These are phyloP conservation scores for Lutraria lutraria DNA, from an alignment of 2,888 invertebrate genomes.

Conservation along the genomic window DNA sequence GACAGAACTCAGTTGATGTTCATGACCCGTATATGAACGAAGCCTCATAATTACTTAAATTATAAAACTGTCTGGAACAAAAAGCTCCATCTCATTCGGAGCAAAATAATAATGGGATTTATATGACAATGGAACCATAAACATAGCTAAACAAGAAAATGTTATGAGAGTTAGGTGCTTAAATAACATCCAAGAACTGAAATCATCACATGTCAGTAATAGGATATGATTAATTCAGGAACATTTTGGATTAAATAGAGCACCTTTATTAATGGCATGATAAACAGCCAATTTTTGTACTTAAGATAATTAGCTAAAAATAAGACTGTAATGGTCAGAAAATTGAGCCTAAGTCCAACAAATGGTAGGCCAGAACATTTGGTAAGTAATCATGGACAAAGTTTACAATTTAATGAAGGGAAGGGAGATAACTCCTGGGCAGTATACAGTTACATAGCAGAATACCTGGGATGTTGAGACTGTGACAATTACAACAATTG, in stretches of 20 bases:
- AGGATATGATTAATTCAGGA: not conserved
- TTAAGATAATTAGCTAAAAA: not conserved
- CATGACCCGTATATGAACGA: not conserved
- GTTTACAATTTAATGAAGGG: no score
- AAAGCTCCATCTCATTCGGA: not conserved
- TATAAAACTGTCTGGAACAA: constrained; percentile 11
- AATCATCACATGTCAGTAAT: not conserved
- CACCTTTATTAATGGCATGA: not conserved
- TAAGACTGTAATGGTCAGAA: no score
- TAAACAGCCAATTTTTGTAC: not conserved
- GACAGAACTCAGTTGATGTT: not conserved
- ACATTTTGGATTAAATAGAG: not conserved
- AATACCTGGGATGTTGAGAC: no score
- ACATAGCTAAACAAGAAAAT: not conserved
- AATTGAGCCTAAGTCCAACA: no score
- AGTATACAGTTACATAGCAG: no score
- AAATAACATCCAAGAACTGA: not conserved
- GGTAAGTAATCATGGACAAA: no score
- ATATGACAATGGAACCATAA: not conserved
- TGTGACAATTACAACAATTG: no score
- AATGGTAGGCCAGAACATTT: no score
- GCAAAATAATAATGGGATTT: not conserved
- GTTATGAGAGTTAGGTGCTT: not conserved
- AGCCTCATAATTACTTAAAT: constrained; percentile 9
- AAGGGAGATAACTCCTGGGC: no score